phyloP scores from a whole-genome alignment of 2,797 vertebrate species.

The Phataginus tetradactyla region DNA sequence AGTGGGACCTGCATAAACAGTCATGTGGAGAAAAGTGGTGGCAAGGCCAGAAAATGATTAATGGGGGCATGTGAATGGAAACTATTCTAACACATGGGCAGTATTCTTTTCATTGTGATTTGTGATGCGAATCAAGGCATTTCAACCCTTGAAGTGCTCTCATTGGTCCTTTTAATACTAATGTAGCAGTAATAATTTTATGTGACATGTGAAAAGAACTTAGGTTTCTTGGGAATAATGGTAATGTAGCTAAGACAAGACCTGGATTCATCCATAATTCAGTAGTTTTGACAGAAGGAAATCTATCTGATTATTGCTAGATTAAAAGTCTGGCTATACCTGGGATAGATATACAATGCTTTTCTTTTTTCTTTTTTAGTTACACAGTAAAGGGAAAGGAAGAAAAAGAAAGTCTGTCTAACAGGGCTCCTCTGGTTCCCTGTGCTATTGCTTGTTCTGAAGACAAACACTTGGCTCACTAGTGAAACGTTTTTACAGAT shows the following conservation, averaged over 20 bases:
- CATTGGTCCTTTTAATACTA: slow-evolving; percentile 71
- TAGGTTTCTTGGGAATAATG: slow-evolving; percentile 67
- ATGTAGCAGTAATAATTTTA: slow-evolving; percentile 77
- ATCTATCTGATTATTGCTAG: slow-evolving; percentile 74
- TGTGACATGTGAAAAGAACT: slow-evolving; percentile 71
- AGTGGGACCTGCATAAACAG: slow-evolving; percentile 54
- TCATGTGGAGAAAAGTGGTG: slow-evolving; percentile 58
- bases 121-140: slow-evolving; percentile 71
- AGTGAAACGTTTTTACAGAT: slow-evolving; percentile 86
- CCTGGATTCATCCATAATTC: slow-evolving; percentile 76
- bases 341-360: slow-evolving; percentile 51
- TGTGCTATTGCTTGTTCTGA: slow-evolving; percentile 81
- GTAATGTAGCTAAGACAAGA: slow-evolving; percentile 69
- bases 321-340: slow-evolving; percentile 73
- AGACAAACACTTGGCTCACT: slow-evolving; percentile 83
- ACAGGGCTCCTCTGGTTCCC: slow-evolving; percentile 72
- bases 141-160: slow-evolving; percentile 72
- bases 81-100: slow-evolving; percentile 68
- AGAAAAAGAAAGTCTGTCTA: slow-evolving; percentile 75
- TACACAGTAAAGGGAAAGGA: not conserved
- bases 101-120: slow-evolving; percentile 70
- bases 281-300: slow-evolving; percentile 71
- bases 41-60: slow-evolving; percentile 67
- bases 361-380: slow-evolving; percentile 58
- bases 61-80: slow-evolving; percentile 63